phyloP scores from a whole-genome alignment of 2,113 vertebrate species.

The Periophthalmus modestus region DNA sequence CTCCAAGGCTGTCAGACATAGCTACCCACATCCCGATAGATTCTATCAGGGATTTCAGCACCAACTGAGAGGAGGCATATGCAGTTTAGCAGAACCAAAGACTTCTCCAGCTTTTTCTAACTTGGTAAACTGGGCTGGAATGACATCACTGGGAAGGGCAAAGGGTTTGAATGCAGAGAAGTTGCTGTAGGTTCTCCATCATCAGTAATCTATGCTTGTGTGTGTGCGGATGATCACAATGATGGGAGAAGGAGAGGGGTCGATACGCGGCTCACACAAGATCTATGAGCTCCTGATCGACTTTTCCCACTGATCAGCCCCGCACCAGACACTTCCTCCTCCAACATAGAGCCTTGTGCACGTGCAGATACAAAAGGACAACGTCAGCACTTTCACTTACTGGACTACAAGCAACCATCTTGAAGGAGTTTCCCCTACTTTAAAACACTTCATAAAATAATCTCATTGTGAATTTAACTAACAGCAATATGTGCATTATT shows the following conservation, averaged over 20 bases:
- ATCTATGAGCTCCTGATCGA: constrained; percentile 75
- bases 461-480: neutral
- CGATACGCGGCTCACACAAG: constrained; percentile 70
- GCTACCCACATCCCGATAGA: neutral
- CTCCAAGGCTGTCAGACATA: no score
- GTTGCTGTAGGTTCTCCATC: constrained; percentile 51
- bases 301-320: constrained; percentile 67
- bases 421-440: neutral
- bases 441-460: neutral
- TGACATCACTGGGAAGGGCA: constrained; percentile 24
- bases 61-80: neutral
- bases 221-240: constrained; percentile 68
- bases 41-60: neutral
- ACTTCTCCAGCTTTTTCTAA: neutral
- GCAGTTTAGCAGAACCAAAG: neutral
- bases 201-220: constrained; percentile 59
- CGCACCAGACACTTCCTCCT: constrained; percentile 63
- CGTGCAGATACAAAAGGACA: constrained; percentile 21
- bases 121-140: neutral
- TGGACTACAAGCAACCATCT: neutral
- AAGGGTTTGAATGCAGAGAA: constrained; percentile 29
- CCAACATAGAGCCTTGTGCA: constrained; percentile 13
- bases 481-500: no score
- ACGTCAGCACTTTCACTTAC: constrained; percentile 3
- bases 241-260: constrained; percentile 62